Conservation (phyloP, 2,113 vertebrate genomes). For the Mormyrus lacerda region DNA sequence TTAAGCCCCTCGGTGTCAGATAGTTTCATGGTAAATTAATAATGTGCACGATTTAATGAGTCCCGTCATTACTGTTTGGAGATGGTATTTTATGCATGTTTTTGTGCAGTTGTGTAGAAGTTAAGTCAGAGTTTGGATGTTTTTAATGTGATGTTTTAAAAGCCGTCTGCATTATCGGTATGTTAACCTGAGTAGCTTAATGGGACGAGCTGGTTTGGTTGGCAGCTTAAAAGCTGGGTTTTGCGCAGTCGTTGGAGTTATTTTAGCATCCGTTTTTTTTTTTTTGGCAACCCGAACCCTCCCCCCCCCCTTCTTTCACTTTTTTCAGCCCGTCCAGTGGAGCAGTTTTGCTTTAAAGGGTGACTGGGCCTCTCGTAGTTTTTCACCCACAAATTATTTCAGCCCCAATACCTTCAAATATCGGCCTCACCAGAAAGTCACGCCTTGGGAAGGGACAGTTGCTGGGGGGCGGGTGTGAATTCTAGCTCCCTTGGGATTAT, state of each 20-base stretch:
- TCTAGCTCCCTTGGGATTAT: neutral
- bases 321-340: neutral
- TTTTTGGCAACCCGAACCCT: too few relatives aligned
- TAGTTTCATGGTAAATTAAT: neutral
- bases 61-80: neutral
- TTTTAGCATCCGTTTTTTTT: neutral
- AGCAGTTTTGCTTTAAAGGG: neutral
- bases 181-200: neutral
- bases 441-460: neutral
- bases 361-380: neutral
- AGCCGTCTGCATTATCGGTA: neutral
- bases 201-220: neutral
- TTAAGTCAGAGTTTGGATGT: neutral
- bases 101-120: neutral
- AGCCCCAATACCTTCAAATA: neutral
- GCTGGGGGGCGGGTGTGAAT: neutral
- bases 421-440: neutral
- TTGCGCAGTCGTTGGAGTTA: neutral
- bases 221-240: neutral
- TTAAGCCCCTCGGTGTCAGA: neutral
- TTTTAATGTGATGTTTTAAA: neutral
- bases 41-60: neutral
- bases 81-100: neutral
- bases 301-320: neutral
- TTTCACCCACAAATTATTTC: constrained; percentile 1